Conservation (phyloP, 2,797 vertebrate genomes). For the Nannoperca australis region DNA sequence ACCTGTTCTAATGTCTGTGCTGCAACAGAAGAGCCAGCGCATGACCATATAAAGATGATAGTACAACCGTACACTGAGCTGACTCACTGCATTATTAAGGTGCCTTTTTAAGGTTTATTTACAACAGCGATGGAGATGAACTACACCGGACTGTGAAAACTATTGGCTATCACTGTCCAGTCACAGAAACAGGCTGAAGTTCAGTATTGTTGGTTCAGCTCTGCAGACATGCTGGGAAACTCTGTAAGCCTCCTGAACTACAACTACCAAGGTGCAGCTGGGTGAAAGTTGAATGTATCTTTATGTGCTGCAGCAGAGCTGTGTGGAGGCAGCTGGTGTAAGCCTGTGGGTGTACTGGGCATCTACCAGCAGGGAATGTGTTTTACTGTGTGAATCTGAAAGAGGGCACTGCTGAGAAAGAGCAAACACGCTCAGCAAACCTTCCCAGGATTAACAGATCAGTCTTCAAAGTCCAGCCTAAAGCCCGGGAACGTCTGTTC, state of each 20-base stretch:
- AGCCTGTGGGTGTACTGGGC: slow-evolving; percentile 19
- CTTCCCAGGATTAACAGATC: slow-evolving; percentile 1
- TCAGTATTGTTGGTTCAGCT: slow-evolving; percentile 1
- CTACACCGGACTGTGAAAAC: not conserved
- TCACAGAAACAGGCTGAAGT: not conserved
- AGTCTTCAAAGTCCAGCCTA: slow-evolving; percentile 2
- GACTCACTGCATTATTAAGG: slow-evolving; percentile 5
- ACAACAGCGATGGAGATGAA: not conserved
- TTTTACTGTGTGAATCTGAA: slow-evolving; percentile 6
- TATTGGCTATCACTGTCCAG: not conserved
- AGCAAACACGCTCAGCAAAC: slow-evolving; percentile 22
- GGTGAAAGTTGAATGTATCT: slow-evolving; percentile 2
- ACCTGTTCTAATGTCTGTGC: slow-evolving; percentile 20
- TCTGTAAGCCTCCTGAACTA: not conserved
- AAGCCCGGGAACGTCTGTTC: not conserved
- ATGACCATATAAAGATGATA: slow-evolving; percentile 24
- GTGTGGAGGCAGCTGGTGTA: slow-evolving; percentile 11
- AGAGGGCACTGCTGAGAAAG: slow-evolving; percentile 1
- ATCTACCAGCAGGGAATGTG: slow-evolving; percentile 8
- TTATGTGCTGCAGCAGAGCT: not conserved
- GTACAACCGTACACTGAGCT: not conserved
- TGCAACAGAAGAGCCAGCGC: slow-evolving; percentile 8
- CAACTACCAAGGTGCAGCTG: not conserved
- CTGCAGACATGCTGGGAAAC: not conserved
- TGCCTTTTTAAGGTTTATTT: slow-evolving; percentile 1